A percentile compares a stretch with the other conserved stretches of the same genome.
Evolutionary conservation across 1,140 invertebrate genomes (phyloP).

Genomic region (Lordiphosa stackelbergi): DNA sequence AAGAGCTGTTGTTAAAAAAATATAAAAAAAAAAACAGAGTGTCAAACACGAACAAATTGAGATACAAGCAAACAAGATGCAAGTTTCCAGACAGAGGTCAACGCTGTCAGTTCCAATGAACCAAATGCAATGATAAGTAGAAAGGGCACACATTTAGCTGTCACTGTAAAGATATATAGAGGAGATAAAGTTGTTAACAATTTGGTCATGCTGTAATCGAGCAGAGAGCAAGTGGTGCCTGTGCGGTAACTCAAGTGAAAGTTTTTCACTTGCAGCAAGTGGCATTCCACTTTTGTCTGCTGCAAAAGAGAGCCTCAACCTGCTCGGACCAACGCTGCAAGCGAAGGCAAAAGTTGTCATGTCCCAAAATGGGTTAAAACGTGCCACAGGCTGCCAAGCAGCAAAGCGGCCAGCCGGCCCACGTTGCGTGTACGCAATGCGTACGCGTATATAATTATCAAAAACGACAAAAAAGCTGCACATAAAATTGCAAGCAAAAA

Average conservation of each 20-base stretch:
- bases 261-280: constrained; percentile 65
- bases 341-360: constrained; percentile 68
- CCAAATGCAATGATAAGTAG: constrained; percentile 23
- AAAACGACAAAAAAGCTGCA: constrained; percentile 15
- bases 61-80: constrained; percentile 56
- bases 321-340: constrained; percentile 39
- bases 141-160: constrained; percentile 46
- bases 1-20: constrained; percentile 28
- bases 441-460: constrained; percentile 52
- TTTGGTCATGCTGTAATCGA: constrained; percentile 27
- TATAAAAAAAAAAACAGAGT: constrained; percentile 28
- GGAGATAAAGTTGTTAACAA: constrained; percentile 18
- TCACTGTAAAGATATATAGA: constrained; percentile 27
- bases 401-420: constrained; percentile 18
- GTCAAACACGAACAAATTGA: constrained; percentile 67
- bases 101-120: constrained; percentile 33
- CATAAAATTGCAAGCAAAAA: constrained; percentile 48
- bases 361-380: constrained; percentile 69
- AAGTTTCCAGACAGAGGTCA: constrained; percentile 29
- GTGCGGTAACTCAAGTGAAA: constrained; percentile 65
- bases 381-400: constrained; percentile 44
- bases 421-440: constrained; percentile 65
- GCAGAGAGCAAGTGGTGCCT: constrained; percentile 10
- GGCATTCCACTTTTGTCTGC: constrained; percentile 29
- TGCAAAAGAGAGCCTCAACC: constrained; percentile 31